Base-by-base conservation (phyloP, 2,888 invertebrate genomes). In the Apotomis capreana region DNA sequence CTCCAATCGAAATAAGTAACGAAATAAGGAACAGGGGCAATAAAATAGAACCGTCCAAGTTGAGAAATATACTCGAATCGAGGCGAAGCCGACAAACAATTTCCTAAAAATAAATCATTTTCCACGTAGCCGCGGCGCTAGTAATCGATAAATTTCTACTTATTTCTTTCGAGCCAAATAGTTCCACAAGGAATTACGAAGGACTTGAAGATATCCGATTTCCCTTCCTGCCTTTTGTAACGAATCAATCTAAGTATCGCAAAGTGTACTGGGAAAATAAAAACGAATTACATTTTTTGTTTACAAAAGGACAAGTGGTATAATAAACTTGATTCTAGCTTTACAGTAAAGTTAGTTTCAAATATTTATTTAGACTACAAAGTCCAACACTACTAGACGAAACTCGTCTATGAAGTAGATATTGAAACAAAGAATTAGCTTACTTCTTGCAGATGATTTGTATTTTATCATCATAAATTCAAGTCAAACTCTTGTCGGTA, bases 131-230 rank as follows among this genome's bases (percentile, higher is more conserved):
- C 55, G 46, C 49, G 36, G 37, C 52, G 10, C 49, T 15, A 8
- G 65, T 36, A 40, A 67, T 70, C 67, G 65, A 65, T 67, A 70
- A 57, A 70, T 67, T 57, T 70, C 70, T 49, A 49, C 9, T 65
- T 61, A 71, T 71, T 71, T 71, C 55, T 46, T 54, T 60, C 36
- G 64, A 44, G 40, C 54, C 65, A 26, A 57, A 71, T 67, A 71
- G 70, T 67, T 71, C 70, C 70, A 67, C 70, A 55, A 71, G 70
- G 70, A 67, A 71, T 71, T 71, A 67, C 60, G 70, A 67, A 46
- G 61, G 67, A 61, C 61, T 70, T 57, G 67, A 55, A 37, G 49
- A 57, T 61, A 52, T 68, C 44, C 52, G 60, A 54, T 68, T 68
- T 61, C 49, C 55, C 55, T 55, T 26, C 57, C 67, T 71, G 70